These are phyloP conservation scores for Luehdorfia chinensis DNA, from an alignment of 1,140 invertebrate species.

Conservation along the genomic window DNA sequence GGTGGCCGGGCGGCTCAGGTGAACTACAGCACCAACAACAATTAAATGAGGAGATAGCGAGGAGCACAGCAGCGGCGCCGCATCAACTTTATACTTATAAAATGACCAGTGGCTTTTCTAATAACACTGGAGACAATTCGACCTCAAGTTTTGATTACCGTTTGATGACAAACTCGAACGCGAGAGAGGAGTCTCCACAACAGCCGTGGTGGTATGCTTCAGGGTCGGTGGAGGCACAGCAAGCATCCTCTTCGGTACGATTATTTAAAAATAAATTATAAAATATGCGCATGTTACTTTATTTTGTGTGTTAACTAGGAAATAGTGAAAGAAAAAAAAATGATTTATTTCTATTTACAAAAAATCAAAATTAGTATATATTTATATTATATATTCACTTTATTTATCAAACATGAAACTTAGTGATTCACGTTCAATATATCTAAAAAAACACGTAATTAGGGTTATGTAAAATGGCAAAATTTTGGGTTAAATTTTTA, in stretches of 20 bases:
- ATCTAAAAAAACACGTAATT: no score
- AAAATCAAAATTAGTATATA: not conserved
- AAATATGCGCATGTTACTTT: not conserved
- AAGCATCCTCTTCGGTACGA: constrained; percentile 63
- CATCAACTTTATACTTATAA: constrained; percentile 90
- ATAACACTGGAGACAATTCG: constrained; percentile 75
- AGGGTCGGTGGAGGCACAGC: constrained; percentile 57
- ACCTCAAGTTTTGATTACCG: constrained; percentile 64
- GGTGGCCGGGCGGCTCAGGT: constrained; percentile 78
- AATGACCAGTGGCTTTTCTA: constrained; percentile 86
- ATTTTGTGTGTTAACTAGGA: no score
- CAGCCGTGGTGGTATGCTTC: constrained; percentile 69
- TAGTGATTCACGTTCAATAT: no score
- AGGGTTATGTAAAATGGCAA: no score
- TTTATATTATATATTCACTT: no score
- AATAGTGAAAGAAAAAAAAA: not conserved
- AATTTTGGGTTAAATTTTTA: no score
- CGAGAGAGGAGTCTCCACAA: constrained; percentile 60
- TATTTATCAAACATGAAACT: no score
- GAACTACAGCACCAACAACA: constrained; percentile 80
- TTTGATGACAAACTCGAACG: constrained; percentile 57
- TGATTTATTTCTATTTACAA: no score
- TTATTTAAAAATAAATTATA: not conserved
- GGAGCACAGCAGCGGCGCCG: constrained; percentile 78
- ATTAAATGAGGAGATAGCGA: constrained; percentile 75